Conservation (phyloP, 2,797 vertebrate genomes). For the Limosa lapponica region DNA sequence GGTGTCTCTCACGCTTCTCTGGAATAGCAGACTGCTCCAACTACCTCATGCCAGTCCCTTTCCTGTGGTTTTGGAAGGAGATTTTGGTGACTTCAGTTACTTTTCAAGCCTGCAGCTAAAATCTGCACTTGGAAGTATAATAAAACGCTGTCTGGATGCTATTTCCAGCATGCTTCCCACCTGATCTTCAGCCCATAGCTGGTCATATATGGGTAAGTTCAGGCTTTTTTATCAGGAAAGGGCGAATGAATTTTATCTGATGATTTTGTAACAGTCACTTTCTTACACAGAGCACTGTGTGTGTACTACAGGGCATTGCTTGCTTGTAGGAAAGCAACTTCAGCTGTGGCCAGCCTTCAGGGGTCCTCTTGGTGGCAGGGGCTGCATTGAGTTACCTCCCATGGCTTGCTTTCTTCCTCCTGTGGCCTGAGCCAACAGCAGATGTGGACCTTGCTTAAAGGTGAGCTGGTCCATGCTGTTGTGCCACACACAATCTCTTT, state of each 20-base stretch:
- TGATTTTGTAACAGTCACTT: background rate
- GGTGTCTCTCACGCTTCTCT: rapidly evolving
- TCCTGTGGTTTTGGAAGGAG: background rate
- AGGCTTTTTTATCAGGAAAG: background rate
- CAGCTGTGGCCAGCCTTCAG: too few relatives aligned
- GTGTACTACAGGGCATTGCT: background rate
- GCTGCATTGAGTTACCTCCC: background rate
- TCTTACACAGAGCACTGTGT: background rate
- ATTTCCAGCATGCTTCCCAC: background rate
- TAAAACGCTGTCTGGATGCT: background rate
- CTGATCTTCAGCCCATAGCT: background rate
- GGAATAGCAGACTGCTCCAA: background rate
- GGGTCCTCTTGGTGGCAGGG: background rate
- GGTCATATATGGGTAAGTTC: background rate
- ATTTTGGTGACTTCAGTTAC: background rate
- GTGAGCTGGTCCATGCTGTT: background rate
- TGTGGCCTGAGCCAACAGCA: background rate
- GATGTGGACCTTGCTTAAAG: background rate
- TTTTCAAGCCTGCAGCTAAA: background rate
- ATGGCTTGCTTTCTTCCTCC: background rate
- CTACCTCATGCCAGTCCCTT: background rate
- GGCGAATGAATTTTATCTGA: background rate
- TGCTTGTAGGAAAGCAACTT: background rate
- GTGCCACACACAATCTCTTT: background rate
- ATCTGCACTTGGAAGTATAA: background rate